A percentile compares a stretch with the other conserved stretches of the same genome.
Conservation (phyloP, 2,113 vertebrate species). For the Triplophysa siluroides region DNA sequence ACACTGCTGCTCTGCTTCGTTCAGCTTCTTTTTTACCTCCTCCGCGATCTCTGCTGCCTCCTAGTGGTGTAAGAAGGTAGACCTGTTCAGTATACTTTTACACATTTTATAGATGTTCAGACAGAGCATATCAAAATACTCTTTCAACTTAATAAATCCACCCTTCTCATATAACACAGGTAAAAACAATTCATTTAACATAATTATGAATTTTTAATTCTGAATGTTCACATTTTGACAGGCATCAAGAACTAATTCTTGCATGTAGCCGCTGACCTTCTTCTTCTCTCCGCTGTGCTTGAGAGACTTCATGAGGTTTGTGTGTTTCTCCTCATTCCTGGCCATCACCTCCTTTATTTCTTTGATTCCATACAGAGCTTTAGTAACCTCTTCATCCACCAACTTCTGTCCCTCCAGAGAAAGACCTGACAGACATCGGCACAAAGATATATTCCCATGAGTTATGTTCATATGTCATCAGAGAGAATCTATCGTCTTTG, state of each 20-base stretch:
- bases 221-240: too few species aligned
- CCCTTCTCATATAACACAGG: too few species aligned
- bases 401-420: slow-evolving; percentile 77
- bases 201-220: too few species aligned
- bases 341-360: slow-evolving; percentile 89
- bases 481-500: not conserved
- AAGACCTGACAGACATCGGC: slow-evolving; percentile 71
- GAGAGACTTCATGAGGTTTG: slow-evolving; percentile 83
- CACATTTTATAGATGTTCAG: too few species aligned
- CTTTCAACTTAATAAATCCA: too few species aligned
- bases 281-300: slow-evolving; percentile 84
- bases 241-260: too few species aligned
- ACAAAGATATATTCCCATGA: not conserved
- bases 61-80: slow-evolving; percentile 61
- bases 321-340: slow-evolving; percentile 83
- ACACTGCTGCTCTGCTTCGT: slow-evolving; percentile 83
- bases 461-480: not conserved
- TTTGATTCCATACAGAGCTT: slow-evolving; percentile 84
- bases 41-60: slow-evolving; percentile 79
- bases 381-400: slow-evolving; percentile 80
- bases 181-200: too few species aligned
- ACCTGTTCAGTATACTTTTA: too few species aligned
- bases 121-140: too few species aligned
- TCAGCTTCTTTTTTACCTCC: slow-evolving; percentile 83
- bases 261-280: slow-evolving; percentile 69